These are phyloP conservation scores for Erpetoichthys calabaricus DNA, from an alignment of 2,797 vertebrate genomes.

Conservation along the genomic window DNA sequence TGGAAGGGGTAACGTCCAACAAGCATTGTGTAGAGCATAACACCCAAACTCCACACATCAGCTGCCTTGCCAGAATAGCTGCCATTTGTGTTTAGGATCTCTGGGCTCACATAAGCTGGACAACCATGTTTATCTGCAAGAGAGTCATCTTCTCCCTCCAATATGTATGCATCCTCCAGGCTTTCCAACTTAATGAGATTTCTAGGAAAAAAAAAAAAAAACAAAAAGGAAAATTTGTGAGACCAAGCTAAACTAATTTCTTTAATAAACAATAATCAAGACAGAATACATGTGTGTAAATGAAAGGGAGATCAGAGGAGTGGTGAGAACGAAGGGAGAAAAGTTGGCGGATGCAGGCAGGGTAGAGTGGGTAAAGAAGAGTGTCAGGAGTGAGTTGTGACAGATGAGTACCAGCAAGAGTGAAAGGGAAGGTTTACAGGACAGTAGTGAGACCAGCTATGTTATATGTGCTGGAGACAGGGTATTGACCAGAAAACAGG, in stretches of 20 bases:
- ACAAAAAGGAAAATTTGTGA: slow-evolving; percentile 2
- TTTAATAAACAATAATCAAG: not conserved
- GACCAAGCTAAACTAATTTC: not conserved
- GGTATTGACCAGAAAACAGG: too few species aligned
- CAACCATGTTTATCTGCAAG: slow-evolving; percentile 97
- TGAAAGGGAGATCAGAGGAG: too few species aligned
- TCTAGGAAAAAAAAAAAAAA: slow-evolving; percentile 36
- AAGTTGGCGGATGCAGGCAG: too few species aligned
- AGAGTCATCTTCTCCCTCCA: slow-evolving; percentile 80
- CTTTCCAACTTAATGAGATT: slow-evolving; percentile 91
- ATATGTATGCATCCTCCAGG: slow-evolving; percentile 88
- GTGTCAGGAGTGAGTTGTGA: too few species aligned
- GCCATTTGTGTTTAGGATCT: slow-evolving; percentile 93
- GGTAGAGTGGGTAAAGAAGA: too few species aligned
- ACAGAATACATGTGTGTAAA: not conserved
- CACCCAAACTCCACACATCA: slow-evolving; percentile 95
- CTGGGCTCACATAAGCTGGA: slow-evolving; percentile 93
- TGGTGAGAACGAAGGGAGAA: too few species aligned
- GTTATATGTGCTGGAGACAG: too few species aligned
- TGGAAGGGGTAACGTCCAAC: slow-evolving; percentile 97
- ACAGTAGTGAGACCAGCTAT: too few species aligned
- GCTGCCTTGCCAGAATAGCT: slow-evolving; percentile 98
- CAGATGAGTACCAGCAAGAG: too few species aligned
- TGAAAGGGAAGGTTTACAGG: too few species aligned
- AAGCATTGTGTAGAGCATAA: slow-evolving; percentile 98